Base-by-base conservation (phyloP, 1,140 invertebrate genomes). In the Drosophila sp. region DNA sequence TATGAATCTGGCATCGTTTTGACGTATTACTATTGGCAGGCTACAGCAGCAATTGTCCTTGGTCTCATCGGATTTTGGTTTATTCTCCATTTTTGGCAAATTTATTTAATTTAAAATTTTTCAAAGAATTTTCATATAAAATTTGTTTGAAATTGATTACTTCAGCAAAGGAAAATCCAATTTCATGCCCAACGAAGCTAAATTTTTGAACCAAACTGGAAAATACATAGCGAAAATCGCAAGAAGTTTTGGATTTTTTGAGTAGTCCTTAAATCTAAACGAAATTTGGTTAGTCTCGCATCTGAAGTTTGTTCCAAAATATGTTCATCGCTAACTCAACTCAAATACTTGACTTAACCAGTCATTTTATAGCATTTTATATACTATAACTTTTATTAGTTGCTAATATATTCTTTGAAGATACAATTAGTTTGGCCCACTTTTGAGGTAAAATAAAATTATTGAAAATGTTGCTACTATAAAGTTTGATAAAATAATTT, bases 21-120 rank as follows among this genome's bases (percentile, higher is more conserved):
- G 10, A 41, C 54, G 25, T 17, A 41, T 3, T 5, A 11, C 3
- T 23, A 33, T 32, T 11, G 40, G 40, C 17, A 17, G n/a, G 47
- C 2, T 44, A 32, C 60, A 17, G n/a, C 27, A 32, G 5, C 38
- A 29, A 10, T 40, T 29, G 2, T 61, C 38, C 5, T 17, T 29
- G 1, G 7, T 7, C 38, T 41, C 10, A 23, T 8, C 7, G 8
- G 11, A 44, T 25, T 47, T 27, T 25, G 1, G 6, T 1, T 2
- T 27, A 29, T 29, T 40, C 3, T 40, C 8, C 35, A 29, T 23
- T 66, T 55, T 33, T 54, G n/a, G 0, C 1, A 40, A 54, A 32
- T 54, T 27, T 0, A n/a, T 11, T 65, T 32, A 41, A 30, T 32
- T 62, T 23, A 41, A 27, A 60, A 38, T 27, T 63, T 75, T 76